These are phyloP conservation scores for Aphaenogaster ashmeadi DNA, from an alignment of 1,140 invertebrate genomes.

Conservation along the genomic window DNA sequence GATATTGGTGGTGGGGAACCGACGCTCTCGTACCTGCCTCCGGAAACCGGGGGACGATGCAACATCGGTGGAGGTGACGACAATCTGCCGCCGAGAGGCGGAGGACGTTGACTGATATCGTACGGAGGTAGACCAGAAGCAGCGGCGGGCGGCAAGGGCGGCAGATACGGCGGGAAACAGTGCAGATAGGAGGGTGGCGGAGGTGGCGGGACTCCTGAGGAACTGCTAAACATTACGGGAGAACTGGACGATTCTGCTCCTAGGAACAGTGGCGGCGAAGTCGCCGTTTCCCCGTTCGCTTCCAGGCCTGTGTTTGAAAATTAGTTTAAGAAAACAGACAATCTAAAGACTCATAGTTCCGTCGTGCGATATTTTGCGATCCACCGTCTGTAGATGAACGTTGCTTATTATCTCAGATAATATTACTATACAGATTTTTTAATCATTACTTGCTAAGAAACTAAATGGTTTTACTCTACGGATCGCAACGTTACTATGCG, in stretches of 20 bases:
- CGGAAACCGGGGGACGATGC: constrained; percentile 66
- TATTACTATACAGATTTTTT: neutral
- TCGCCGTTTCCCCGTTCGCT: constrained; percentile 86
- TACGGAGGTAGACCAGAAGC: constrained; percentile 78
- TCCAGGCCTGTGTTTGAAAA: constrained; percentile 85
- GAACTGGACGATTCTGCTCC: constrained; percentile 87
- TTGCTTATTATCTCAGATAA: constrained; percentile 1
- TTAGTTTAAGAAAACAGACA: constrained; percentile 70
- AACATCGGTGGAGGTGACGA: constrained; percentile 89
- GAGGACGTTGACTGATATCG: constrained; percentile 88
- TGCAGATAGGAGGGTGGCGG: constrained; percentile 87
- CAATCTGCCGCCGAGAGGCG: constrained; percentile 89
- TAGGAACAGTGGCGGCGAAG: constrained; percentile 86
- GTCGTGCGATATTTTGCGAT: neutral
- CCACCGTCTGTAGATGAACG: constrained; percentile 25
- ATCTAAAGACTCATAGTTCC: neutral
- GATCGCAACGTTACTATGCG: constrained; percentile 21
- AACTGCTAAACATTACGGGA: constrained; percentile 85
- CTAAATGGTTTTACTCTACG: constrained; percentile 20
- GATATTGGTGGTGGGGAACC: constrained; percentile 80
- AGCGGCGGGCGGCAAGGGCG: constrained; percentile 78
- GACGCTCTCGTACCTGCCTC: constrained; percentile 75
- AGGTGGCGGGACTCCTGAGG: constrained; percentile 83
- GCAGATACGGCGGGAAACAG: constrained; percentile 81
- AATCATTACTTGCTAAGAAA: constrained; percentile 42